phyloP scores from a whole-genome alignment of 2,113 vertebrate species.

The Paedocypris sp. region DNA sequence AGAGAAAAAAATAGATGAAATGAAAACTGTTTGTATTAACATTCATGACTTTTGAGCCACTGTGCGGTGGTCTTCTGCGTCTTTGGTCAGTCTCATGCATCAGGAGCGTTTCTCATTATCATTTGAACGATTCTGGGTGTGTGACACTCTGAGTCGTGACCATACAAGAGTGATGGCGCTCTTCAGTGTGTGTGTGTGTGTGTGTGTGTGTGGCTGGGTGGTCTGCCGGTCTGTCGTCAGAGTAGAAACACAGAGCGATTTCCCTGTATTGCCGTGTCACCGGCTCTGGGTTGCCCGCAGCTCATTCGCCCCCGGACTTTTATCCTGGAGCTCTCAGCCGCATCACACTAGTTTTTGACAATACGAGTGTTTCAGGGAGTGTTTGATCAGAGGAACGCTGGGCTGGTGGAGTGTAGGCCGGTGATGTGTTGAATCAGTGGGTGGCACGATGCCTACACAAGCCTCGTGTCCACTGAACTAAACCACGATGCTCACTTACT shows the following conservation, averaged over 20 bases:
- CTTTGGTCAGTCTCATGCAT: not conserved
- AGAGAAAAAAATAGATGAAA: too few species aligned
- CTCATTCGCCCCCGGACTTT: conserved; percentile 1
- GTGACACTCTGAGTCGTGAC: conserved; percentile 3
- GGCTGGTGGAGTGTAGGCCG: not conserved
- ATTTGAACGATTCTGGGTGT: not conserved
- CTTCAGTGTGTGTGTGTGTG: not conserved
- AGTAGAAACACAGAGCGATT: conserved; percentile 9
- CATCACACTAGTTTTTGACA: conserved; percentile 1
- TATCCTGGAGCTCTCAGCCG: conserved; percentile 16
- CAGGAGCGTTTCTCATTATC: not conserved
- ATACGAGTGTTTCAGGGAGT: conserved; percentile 10
- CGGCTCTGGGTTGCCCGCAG: conserved; percentile 18
- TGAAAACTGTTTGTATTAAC: too few species aligned
- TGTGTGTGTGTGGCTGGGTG: conserved; percentile 19
- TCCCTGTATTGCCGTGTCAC: conserved; percentile 11
- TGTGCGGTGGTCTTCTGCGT: too few species aligned
- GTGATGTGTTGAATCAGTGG: too few species aligned
- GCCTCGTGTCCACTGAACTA: too few species aligned
- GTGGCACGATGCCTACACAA: too few species aligned
- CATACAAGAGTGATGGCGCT: not conserved
- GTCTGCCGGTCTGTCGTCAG: conserved; percentile 16
- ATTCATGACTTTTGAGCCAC: too few species aligned
- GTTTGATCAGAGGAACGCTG: conserved; percentile 18
- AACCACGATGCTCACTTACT: too few species aligned